Evolutionary conservation across 2,113 vertebrate genomes (phyloP).

Genomic region (Potamarius usumacintae): DNA sequence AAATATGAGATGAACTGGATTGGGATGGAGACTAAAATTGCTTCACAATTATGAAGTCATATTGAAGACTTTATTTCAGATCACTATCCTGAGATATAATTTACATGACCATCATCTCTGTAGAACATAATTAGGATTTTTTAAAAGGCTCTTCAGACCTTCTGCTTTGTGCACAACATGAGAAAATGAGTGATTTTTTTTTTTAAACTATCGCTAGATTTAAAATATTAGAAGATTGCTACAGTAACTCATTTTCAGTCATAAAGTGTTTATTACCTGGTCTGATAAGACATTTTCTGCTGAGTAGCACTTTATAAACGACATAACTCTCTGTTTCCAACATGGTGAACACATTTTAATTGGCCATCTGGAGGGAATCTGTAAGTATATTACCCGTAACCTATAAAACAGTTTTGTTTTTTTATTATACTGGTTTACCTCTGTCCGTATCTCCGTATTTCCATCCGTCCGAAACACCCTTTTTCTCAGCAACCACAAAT

Average conservation of each 20-base stretch:
- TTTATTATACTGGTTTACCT: too few species aligned
- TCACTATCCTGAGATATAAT: background rate
- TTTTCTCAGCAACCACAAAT: too few species aligned
- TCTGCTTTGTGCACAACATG: background rate
- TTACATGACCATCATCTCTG: background rate
- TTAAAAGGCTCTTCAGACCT: background rate
- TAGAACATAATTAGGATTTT: background rate
- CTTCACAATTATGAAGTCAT: background rate
- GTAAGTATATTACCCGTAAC: background rate
- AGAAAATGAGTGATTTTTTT: background rate
- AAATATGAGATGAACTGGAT: background rate
- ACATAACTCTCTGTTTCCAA: background rate
- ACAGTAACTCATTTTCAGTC: background rate
- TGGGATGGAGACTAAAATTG: background rate
- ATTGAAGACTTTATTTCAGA: background rate
- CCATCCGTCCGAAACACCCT: too few species aligned
- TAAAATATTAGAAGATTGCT: background rate
- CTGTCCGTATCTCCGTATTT: too few species aligned
- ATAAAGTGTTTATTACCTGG: background rate
- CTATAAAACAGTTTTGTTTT: background rate
- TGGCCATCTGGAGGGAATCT: background rate
- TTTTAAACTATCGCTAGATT: background rate
- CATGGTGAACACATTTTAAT: background rate
- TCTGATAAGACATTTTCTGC: background rate
- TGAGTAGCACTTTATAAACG: background rate